A percentile compares a stretch with the other conserved stretches of the same genome.
These are phyloP conservation scores for Physella acuta DNA, from an alignment of 1,140 invertebrate species.

Conservation along the genomic window DNA sequence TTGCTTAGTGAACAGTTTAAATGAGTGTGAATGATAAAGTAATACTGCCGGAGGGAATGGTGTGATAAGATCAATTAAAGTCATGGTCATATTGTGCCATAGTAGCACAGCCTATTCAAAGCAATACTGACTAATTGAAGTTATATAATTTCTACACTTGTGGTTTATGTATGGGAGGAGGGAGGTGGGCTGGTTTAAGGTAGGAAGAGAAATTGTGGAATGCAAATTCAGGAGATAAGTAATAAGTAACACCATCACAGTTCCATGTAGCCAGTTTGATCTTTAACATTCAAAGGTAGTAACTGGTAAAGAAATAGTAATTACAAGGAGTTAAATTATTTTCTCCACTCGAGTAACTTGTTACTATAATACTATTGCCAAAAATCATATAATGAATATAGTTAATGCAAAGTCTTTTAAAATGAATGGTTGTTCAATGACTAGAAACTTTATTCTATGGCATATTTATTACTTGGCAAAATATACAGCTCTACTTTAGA, in stretches of 20 bases:
- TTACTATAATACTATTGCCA: too few relatives aligned
- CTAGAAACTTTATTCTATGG: background rate
- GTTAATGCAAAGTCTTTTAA: too few relatives aligned
- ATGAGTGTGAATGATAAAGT: too few relatives aligned
- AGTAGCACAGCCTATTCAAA: background rate
- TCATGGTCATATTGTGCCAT: conserved; percentile 1
- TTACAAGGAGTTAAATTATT: too few relatives aligned
- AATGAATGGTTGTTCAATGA: too few relatives aligned
- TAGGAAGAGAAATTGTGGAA: conserved; percentile 11
- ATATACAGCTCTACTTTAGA: background rate
- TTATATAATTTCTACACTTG: background rate
- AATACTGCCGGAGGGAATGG: conserved; percentile 23
- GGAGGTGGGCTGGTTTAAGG: too few relatives aligned
- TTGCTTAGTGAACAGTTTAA: too few relatives aligned
- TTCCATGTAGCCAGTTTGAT: too few relatives aligned
- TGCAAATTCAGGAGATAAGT: conserved; percentile 14
- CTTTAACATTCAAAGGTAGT: too few relatives aligned
- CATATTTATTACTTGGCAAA: background rate
- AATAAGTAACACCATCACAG: conserved; percentile 24
- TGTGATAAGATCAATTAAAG: conserved; percentile 1
- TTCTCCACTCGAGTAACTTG: too few relatives aligned
- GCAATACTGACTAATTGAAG: conserved; percentile 8
- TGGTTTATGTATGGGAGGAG: background rate
- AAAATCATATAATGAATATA: too few relatives aligned
- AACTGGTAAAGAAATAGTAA: too few relatives aligned